Evolutionary conservation across 2,888 invertebrate species (phyloP).

Genomic region (Allygus modestus): DNA sequence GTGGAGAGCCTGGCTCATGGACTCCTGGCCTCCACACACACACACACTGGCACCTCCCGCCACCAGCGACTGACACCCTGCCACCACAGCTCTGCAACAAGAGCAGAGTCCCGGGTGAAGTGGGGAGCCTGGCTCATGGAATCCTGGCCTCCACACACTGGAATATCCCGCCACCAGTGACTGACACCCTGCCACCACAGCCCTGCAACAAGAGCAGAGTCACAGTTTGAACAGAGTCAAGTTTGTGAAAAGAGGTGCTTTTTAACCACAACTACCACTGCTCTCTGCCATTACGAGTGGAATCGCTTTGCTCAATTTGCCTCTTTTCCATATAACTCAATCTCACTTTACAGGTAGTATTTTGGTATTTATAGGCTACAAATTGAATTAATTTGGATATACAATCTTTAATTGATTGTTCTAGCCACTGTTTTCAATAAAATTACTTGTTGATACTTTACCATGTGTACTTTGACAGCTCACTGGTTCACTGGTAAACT

Average conservation of each 20-base stretch:
- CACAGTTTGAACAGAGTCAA: constrained; percentile 78
- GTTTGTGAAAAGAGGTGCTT: constrained; percentile 85
- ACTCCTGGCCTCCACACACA: constrained; percentile 90
- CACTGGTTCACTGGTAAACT: too few relatives aligned
- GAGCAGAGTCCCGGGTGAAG: constrained; percentile 79
- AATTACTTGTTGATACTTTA: too few relatives aligned
- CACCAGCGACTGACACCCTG: constrained; percentile 83
- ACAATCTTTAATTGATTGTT: too few relatives aligned
- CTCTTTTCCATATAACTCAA: too few relatives aligned
- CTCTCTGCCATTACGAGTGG: constrained; percentile 63
- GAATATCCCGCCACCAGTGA: constrained; percentile 83
- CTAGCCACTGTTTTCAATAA: too few relatives aligned
- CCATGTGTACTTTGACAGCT: too few relatives aligned
- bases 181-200: constrained; percentile 82
- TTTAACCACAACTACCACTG: too few relatives aligned
- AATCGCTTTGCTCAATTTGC: too few relatives aligned
- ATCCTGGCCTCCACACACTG: constrained; percentile 87
- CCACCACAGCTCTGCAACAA: constrained; percentile 82
- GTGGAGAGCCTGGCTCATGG: constrained; percentile 88
- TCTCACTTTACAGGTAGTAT: too few relatives aligned
- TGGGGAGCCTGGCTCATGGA: constrained; percentile 89
- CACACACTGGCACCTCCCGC: constrained; percentile 82
- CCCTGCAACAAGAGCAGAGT: constrained; percentile 79
- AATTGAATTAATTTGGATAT: too few relatives aligned
- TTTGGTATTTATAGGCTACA: too few relatives aligned